Base-by-base conservation (phyloP, 37 sponge, comb jelly and placozoan genomes). In the Oopsacas minuta region DNA sequence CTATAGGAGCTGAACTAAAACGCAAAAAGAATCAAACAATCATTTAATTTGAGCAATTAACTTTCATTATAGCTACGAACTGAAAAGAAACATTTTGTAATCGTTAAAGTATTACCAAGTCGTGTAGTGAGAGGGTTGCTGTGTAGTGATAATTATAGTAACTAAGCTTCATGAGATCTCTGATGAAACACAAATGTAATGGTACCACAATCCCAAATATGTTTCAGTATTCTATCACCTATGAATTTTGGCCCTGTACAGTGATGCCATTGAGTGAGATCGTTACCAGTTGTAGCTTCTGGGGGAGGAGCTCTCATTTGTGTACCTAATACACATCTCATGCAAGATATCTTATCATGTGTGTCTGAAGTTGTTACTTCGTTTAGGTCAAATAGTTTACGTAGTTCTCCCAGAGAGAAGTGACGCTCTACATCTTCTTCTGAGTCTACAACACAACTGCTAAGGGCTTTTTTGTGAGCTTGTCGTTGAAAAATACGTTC, bases 401-500 rank as follows among this genome's bases (percentile, higher is more conserved):
- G 46, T 17, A 94, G 90, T 52, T 94, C 97, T 36, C 88, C 91
- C 17, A 92, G 81, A 0, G 94, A 94, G 82, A 96, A 96, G 83
- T 92, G 93, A 39, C 97, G 86, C 86, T 96, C 97, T 28, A 94
- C 94, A 37, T 96, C 91, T 36, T 96, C 94, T 52, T 96, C 94
- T 39, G 90, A 90, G 87, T 96, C 97, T 30, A 96, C 97, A 49
- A 96, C 97, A 87, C 92, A 94, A 39, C 94, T 96, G 90, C 97
- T 96, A 84, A 96, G 86, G 23, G 94, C 97, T 82, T 96, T 97
- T 90, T 96, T 97, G 90, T 94, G 94, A 0, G 93, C 90, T 75
- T 97, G 97, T 20, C 97, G 61, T 82, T 97, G 97, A 28, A 94
- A 89, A 10, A 97, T 97, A 88, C 94, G 92, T 88, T 97, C 97